Percentiles rank a stretch among this genome's conserved stretches.
Conservation (phyloP, 2,113 vertebrate species). For the Prunella fulvescens region DNA sequence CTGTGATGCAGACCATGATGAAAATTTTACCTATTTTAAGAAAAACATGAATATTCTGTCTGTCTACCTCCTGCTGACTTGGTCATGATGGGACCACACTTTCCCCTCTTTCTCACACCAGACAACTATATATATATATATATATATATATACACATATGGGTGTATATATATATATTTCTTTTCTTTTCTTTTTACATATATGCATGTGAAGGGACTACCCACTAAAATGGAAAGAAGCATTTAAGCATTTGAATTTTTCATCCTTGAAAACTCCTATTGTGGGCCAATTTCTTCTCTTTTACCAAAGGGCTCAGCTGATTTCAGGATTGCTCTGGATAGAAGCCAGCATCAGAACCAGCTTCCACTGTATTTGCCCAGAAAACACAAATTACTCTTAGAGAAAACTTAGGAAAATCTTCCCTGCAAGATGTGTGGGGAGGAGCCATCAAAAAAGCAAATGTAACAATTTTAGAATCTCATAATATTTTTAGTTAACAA, state of each 20-base stretch:
- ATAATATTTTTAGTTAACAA: not conserved
- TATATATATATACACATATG: not conserved
- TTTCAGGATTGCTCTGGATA: not conserved
- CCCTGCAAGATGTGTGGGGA: not conserved
- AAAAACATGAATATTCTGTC: not conserved
- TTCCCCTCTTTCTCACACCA: not conserved
- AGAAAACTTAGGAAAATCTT: not conserved
- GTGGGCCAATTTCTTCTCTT: not conserved
- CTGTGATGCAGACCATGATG: constrained; percentile 71
- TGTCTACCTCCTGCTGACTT: not conserved
- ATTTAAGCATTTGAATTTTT: not conserved
- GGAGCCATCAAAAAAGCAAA: not conserved
- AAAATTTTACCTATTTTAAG: constrained; percentile 15
- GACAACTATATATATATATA: not conserved
- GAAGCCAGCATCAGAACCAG: not conserved
- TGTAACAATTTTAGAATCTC: not conserved
- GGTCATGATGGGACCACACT: not conserved
- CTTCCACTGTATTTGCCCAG: not conserved
- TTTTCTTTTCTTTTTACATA: no score
- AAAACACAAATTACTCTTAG: not conserved
- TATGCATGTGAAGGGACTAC: not conserved
- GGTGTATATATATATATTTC: no score
- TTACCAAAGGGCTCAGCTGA: not conserved
- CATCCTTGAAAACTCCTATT: not conserved
- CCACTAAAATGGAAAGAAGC: not conserved